Evolutionary conservation across 2,888 invertebrate genomes (phyloP).

Genomic region (Ormyrus pomaceus): DNA sequence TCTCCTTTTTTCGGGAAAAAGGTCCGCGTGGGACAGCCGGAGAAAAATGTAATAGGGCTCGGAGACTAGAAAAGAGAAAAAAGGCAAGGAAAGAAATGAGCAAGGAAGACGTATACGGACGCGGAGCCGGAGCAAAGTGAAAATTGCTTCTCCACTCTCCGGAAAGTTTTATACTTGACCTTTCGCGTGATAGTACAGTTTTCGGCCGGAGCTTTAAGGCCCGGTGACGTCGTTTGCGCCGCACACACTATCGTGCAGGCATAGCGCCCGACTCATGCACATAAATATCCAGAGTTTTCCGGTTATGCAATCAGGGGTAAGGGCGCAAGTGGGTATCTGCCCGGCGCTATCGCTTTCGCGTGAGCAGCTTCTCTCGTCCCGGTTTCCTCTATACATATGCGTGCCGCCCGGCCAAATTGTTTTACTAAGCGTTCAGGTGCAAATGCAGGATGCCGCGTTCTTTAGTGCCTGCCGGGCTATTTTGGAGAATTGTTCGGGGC

Average conservation of each 20-base stretch:
- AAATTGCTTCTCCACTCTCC: conserved; percentile 26
- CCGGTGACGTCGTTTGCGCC: background rate
- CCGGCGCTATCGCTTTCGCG: conserved; percentile 18
- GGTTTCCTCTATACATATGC: background rate
- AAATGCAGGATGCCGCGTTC: no score
- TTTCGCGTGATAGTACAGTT: background rate
- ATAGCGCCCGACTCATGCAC: conserved; percentile 49
- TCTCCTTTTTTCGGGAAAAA: background rate
- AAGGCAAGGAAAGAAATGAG: conserved; percentile 8
- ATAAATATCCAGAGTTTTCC: conserved; percentile 62
- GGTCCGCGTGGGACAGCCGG: background rate
- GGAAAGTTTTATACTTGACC: conserved; percentile 37
- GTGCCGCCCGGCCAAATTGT: no score
- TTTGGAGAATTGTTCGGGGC: no score
- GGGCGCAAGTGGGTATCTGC: background rate
- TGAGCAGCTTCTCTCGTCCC: background rate
- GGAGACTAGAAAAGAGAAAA: conserved; percentile 22
- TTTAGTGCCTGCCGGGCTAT: no score
- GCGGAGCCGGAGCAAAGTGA: conserved; percentile 33
- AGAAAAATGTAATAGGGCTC: conserved; percentile 46
- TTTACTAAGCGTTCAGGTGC: no score
- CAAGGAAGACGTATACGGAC: conserved; percentile 20
- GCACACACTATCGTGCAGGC: conserved; percentile 52
- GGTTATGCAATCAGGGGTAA: conserved; percentile 40
- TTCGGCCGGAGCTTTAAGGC: conserved; percentile 1